phyloP scores from a whole-genome alignment of 2,797 vertebrate species.

The Acomys russatus region DNA sequence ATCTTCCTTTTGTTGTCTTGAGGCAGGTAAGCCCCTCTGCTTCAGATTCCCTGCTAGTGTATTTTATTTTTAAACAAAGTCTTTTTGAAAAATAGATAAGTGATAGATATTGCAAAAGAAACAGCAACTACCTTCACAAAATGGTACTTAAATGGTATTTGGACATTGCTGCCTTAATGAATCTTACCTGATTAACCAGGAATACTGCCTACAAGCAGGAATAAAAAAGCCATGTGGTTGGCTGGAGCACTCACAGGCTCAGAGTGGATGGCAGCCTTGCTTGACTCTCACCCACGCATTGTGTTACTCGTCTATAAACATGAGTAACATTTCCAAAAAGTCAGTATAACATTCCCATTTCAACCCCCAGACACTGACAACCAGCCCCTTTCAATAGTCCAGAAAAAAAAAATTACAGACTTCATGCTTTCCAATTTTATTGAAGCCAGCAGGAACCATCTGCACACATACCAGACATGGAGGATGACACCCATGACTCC shows the following conservation, averaged over 20 bases:
- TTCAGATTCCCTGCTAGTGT: neutral
- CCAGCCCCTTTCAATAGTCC: slow-evolving; percentile 49
- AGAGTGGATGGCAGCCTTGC: neutral
- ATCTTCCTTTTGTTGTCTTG: neutral
- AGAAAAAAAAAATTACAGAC: neutral
- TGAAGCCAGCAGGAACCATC: slow-evolving; percentile 45
- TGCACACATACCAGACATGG: neutral
- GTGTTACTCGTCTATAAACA: neutral
- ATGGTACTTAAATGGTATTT: neutral
- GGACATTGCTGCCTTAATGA: neutral
- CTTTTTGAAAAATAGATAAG: slow-evolving; percentile 7
- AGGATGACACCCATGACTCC: slow-evolving; percentile 57
- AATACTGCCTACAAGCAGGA: neutral
- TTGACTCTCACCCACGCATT: neutral
- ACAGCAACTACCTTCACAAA: too few relatives aligned
- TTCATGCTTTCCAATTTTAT: slow-evolving; percentile 73
- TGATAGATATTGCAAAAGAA: neutral
- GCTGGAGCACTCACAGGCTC: neutral
- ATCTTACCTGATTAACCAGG: neutral
- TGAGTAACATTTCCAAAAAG: slow-evolving; percentile 28
- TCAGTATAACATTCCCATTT: slow-evolving; percentile 59
- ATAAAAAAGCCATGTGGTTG: neutral
- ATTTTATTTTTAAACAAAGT: slow-evolving; percentile 11
- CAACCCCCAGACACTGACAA: slow-evolving; percentile 58
- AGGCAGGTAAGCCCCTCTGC: neutral